These are phyloP conservation scores for Motacilla alba DNA, from an alignment of 2,113 vertebrate genomes.

Conservation along the genomic window DNA sequence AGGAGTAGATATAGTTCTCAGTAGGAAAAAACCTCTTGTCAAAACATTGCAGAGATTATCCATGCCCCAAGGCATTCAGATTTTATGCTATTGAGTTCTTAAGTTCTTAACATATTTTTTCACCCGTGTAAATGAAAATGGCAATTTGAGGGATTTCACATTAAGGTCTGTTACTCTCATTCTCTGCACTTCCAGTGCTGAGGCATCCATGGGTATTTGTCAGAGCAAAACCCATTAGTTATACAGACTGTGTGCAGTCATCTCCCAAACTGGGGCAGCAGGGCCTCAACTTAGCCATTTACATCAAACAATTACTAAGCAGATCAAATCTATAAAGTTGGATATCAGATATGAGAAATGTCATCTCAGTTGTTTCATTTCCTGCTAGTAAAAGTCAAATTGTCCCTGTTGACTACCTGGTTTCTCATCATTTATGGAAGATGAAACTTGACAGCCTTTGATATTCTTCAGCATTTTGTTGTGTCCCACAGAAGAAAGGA, in stretches of 20 bases:
- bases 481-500: background rate
- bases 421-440: background rate
- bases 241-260: background rate
- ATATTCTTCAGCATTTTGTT: background rate
- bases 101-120: background rate
- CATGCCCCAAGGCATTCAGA: background rate
- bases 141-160: slow-evolving; percentile 21
- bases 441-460: background rate
- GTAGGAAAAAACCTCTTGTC: background rate
- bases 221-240: background rate
- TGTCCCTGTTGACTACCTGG: background rate
- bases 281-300: background rate
- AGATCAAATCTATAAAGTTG: background rate
- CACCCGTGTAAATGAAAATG: slow-evolving; percentile 17
- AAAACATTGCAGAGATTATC: background rate
- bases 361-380: background rate
- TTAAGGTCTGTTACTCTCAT: slow-evolving; percentile 12
- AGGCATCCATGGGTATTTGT: background rate
- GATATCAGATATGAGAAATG: background rate
- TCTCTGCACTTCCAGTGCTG: background rate
- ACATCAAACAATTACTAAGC: background rate
- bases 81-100: background rate
- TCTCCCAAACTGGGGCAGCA: background rate
- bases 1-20: background rate
- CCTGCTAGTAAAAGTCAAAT: background rate